Percentiles rank a stretch among this genome's conserved stretches.
phyloP scores from a whole-genome alignment of 2,113 vertebrate species.

The Hemicordylus capensis region DNA sequence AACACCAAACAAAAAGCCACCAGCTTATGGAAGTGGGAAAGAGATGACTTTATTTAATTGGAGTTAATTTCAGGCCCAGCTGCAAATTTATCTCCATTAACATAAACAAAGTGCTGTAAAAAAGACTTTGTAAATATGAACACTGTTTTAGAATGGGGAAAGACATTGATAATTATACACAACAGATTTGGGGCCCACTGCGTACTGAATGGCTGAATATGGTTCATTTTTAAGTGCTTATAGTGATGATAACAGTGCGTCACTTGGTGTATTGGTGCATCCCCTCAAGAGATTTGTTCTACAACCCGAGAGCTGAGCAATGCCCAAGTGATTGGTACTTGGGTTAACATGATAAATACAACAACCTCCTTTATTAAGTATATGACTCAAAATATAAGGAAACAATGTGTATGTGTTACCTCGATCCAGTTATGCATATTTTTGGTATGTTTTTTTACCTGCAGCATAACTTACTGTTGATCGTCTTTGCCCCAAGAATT shows the following conservation, averaged over 20 bases:
- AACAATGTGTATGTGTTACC: slow-evolving; percentile 30
- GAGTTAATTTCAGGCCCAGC: slow-evolving; percentile 6
- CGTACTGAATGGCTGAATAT: slow-evolving; percentile 66
- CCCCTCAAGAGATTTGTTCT: slow-evolving; percentile 61
- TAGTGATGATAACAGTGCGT: slow-evolving; percentile 79
- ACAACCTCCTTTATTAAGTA: slow-evolving; percentile 66
- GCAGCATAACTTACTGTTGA: slow-evolving; percentile 42
- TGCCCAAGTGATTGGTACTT: slow-evolving; percentile 68
- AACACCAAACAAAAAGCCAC: neutral
- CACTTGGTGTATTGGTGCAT: slow-evolving; percentile 77
- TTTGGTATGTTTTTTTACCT: slow-evolving; percentile 26
- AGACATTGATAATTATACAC: slow-evolving; percentile 75
- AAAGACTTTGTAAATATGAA: slow-evolving; percentile 55
- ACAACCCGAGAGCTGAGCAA: slow-evolving; percentile 66
- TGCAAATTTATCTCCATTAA: slow-evolving; percentile 21
- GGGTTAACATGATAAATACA: slow-evolving; percentile 68
- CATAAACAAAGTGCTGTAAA: slow-evolving; percentile 38
- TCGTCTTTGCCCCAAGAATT: neutral
- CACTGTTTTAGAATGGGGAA: slow-evolving; percentile 48
- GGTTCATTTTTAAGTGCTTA: slow-evolving; percentile 53
- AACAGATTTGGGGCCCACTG: slow-evolving; percentile 73
- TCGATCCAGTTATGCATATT: slow-evolving; percentile 32
- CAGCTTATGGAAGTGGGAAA: no score
- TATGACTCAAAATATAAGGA: slow-evolving; percentile 55
- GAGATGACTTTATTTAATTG: neutral